phyloP scores from a whole-genome alignment of 2,797 vertebrate species.

The Hipposideros larvatus region DNA sequence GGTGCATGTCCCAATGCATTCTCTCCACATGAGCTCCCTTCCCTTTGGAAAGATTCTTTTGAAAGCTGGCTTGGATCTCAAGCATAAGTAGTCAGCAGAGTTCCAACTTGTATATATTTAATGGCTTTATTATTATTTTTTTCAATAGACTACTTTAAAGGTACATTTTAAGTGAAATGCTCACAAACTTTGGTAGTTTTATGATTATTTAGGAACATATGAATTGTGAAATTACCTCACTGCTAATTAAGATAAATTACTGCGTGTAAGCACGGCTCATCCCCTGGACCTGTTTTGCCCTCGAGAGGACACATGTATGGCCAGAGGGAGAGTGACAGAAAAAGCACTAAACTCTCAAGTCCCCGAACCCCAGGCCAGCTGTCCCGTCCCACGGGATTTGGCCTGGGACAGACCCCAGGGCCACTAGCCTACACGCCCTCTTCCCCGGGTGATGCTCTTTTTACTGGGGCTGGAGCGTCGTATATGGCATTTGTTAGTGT shows the following conservation, averaged over 20 bases:
- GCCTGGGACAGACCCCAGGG: conserved; percentile 29
- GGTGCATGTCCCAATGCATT: neutral
- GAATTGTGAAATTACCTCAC: neutral
- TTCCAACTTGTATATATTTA: neutral
- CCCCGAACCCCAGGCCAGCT: neutral
- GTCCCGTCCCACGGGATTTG: neutral
- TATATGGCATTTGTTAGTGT: conserved; percentile 81
- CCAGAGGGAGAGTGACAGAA: neutral
- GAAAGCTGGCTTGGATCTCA: conserved; percentile 24
- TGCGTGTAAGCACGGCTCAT: neutral
- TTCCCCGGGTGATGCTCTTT: conserved; percentile 58
- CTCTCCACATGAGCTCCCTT: neutral
- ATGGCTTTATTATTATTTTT: neutral
- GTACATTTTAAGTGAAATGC: neutral
- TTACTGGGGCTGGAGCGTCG: conserved; percentile 50
- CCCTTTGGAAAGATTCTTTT: neutral
- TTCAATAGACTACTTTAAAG: neutral
- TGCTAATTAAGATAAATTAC: neutral
- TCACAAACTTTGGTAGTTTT: neutral
- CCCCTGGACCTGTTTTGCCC: neutral
- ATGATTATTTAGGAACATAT: neutral
- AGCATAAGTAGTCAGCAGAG: neutral
- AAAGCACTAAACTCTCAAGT: neutral
- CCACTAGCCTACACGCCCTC: neutral
- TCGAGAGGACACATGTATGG: neutral